Conservation (phyloP, 2,113 vertebrate species). For the Gymnorhina tibicen region DNA sequence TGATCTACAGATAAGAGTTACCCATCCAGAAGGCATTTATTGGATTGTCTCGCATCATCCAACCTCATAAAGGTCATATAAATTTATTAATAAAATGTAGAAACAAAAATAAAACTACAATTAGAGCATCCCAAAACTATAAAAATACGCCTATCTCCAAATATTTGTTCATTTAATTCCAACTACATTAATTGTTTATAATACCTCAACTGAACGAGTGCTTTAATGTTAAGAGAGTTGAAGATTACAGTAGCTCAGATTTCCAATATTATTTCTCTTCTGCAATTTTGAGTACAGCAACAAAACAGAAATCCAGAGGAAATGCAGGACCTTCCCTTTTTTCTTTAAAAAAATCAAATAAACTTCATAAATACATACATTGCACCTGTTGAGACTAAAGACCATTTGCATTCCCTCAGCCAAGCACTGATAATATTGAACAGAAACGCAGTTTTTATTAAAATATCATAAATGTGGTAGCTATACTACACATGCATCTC, state of each 20-base stretch:
- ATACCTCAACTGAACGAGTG: neutral
- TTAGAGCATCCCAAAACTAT: neutral
- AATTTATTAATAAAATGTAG: slow-evolving; percentile 32
- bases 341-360: neutral
- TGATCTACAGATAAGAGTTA: slow-evolving; percentile 36
- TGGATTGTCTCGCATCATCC: slow-evolving; percentile 43
- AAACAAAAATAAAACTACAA: slow-evolving; percentile 37
- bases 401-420: neutral
- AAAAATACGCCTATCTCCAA: slow-evolving; percentile 1
- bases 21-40: slow-evolving; percentile 52
- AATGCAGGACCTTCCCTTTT: neutral
- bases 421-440: neutral
- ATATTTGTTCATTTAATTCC: slow-evolving; percentile 7
- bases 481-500: neutral
- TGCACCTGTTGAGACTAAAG: neutral
- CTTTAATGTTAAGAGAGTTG: neutral
- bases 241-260: neutral
- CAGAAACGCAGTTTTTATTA: neutral
- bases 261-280: neutral
- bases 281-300: neutral
- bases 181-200: slow-evolving; percentile 9
- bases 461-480: neutral
- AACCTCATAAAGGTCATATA: slow-evolving; percentile 32
- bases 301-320: neutral
- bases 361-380: neutral